Evolutionary conservation across 1,140 invertebrate species (phyloP), one percentile per base, ranked within the genome.

Genomic region (Sycobia sp.): DNA sequence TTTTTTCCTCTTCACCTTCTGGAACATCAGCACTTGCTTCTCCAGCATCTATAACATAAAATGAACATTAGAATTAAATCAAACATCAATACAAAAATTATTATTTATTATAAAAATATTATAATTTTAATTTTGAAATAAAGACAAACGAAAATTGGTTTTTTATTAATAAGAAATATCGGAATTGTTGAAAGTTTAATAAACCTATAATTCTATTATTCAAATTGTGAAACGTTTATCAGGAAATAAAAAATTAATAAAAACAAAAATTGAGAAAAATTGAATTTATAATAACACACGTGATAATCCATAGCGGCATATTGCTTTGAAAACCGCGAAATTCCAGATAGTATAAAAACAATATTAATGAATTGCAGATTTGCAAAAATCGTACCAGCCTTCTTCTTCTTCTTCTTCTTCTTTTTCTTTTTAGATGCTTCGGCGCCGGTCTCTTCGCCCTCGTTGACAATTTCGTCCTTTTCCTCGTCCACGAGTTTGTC

Each of bases 351-450:
- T 11, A 44, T 14, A 16, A 11, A 20, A 4, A 20, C 3, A n/a
- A 4, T 27, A 29, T 49, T n/a, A n/a, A n/a, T n/a, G n/a, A n/a
- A n/a, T n/a, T n/a, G n/a, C n/a, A 3, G 22, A 53, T 67, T 46
- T 39, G 56, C 54, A 53, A 63, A 53, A 73, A n/a, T n/a, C 81
- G 75, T 74, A 87, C 85, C 85, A 67, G 85, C 82, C 80, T 90
- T 89, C 83, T 89, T 90, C 78, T 88, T 88, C 83, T 89, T 90
- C 78, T 88, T 88, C 80, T 87, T 89, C 80, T 88, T 89, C 74
- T 89, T 90, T 76, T 88, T 89, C 75, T 88, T 87, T 69, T 89
- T 88, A 11, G 84, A 84, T 43, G 85, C 83, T 69, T 87, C 84
- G 64, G 82, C 81, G 2, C 81, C 83, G 10, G 79, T 81, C 65